Evolutionary conservation across 2,113 vertebrate species (phyloP).

Genomic region (Lycaon pictus): DNA sequence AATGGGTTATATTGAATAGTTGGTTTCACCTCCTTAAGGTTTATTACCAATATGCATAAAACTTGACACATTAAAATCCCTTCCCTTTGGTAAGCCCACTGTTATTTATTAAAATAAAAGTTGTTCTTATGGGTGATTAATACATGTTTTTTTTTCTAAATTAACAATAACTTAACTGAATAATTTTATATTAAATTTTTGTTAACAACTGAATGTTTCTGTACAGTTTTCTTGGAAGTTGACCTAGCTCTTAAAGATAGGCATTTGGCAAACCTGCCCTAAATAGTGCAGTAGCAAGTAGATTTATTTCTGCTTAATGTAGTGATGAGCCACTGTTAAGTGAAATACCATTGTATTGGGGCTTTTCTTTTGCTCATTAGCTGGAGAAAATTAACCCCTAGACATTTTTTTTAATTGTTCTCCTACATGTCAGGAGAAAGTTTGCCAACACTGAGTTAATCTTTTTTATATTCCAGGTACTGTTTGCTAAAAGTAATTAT

Average conservation of each 20-base stretch:
- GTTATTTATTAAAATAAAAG: conserved; percentile 85
- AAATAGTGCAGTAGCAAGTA: not conserved
- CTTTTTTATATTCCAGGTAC: conserved; percentile 59
- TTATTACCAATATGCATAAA: conserved; percentile 76
- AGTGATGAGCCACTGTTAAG: not conserved
- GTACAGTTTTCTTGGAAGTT: conserved; percentile 73
- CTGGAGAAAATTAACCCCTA: conserved; percentile 38
- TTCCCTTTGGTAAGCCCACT: conserved; percentile 75
- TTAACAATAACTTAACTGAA: conserved; percentile 66
- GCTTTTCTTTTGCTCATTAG: conserved; percentile 49
- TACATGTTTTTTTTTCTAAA: conserved; percentile 74
- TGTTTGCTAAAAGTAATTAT: conserved; percentile 63
- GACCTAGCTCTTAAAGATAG: conserved; percentile 36
- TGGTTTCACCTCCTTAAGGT: conserved; percentile 73
- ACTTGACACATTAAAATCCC: conserved; percentile 74
- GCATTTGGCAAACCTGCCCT: conserved; percentile 43
- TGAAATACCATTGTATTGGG: not conserved
- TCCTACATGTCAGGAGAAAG: not conserved
- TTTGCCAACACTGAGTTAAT: conserved; percentile 46
- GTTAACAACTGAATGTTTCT: conserved; percentile 66
- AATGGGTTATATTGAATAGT: conserved; percentile 68
- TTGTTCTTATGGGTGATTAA: conserved; percentile 78
- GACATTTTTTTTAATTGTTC: conserved; percentile 54
- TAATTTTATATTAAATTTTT: conserved; percentile 77
- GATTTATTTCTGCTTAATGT: conserved; percentile 24